These are phyloP conservation scores for Thunnus thynnus DNA, from an alignment of 2,113 vertebrate species.

Conservation along the genomic window DNA sequence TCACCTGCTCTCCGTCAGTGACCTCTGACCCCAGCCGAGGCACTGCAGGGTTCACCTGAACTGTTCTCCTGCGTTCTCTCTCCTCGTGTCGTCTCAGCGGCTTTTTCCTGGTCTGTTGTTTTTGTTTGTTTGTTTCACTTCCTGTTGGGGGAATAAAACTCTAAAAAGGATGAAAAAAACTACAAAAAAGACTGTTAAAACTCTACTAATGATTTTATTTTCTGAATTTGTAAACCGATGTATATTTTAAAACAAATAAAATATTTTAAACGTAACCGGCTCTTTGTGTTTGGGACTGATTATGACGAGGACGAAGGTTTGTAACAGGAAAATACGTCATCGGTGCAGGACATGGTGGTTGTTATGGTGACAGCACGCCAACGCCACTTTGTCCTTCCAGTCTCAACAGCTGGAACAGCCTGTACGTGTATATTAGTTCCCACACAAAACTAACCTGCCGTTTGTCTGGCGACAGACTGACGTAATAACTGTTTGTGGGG, in stretches of 20 bases:
- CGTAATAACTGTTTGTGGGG: too few species aligned
- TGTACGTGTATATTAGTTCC: too few species aligned
- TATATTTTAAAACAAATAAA: conserved; percentile 98
- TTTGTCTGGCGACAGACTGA: too few species aligned
- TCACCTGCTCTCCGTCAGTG: conserved; percentile 6
- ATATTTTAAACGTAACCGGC: conserved; percentile 89
- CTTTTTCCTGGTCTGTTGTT: conserved; percentile 20
- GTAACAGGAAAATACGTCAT: too few species aligned
- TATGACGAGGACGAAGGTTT: too few species aligned
- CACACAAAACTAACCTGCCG: too few species aligned
- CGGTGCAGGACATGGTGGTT: too few species aligned
- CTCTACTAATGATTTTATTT: conserved; percentile 89
- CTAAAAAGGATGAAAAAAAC: conserved; percentile 70
- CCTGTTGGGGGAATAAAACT: conserved; percentile 74
- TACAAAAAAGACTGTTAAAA: conserved; percentile 90
- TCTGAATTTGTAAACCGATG: conserved; percentile 92
- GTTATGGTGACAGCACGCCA: too few species aligned
- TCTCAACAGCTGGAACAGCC: too few species aligned
- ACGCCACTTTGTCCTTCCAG: too few species aligned
- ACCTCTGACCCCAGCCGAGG: conserved; percentile 49
- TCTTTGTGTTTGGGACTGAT: not conserved
- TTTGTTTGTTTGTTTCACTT: conserved; percentile 59
- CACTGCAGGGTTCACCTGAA: conserved; percentile 15
- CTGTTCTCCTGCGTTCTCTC: conserved; percentile 3
- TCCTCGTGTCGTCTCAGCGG: not conserved